Evolutionary conservation across 2,797 vertebrate genomes (phyloP), one percentile per base, ranked within the genome.

Genomic region (Alca torda): DNA sequence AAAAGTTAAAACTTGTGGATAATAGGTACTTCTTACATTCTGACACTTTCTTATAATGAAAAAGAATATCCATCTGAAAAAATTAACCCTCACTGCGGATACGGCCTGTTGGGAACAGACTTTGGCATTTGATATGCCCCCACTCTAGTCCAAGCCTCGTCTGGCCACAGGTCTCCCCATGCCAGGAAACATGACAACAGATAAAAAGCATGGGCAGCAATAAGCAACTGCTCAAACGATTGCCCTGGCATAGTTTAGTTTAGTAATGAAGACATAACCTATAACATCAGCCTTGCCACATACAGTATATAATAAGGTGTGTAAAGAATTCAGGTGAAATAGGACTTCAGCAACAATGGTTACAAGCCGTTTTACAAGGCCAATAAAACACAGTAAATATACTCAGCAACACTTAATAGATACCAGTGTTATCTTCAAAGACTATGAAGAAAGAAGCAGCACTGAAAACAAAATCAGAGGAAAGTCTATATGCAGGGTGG

Each of bases 141-240:
- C 45, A 3, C 56, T 75, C 77, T 14, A 45, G 33, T 30, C 46
- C 23, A 3, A 17, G 25, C 57, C 37, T 31, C 43, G 14, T 23
- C 51, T 25, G 16, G 41, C 35, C 74, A 45, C 41, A 39, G 35
- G 46, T 37, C 37, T 90, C 17, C 60, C 54, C 13, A 2, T 13
- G 10, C 20, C 67, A 84, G 69, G 48, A 26, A 76, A 23, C 43
- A n/a, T 0, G 2, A 19, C 21, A 51, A 53, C 51, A 76, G 48
- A 31, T 23, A n/a, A 64, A 57, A 78, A 33, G 35, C 41, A 23
- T 0, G 3, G 41, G 51, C 61, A 87, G 73, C 41, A 83, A 23
- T 45, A 77, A 72, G 11, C 7, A 84, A 48, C 37, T n/a, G 65
- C 45, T 72, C 5, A 0, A 35, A 31, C 0, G 0, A 28, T 69